phyloP scores from a whole-genome alignment of 2,888 invertebrate species.

The Lampropteryx suffumata region DNA sequence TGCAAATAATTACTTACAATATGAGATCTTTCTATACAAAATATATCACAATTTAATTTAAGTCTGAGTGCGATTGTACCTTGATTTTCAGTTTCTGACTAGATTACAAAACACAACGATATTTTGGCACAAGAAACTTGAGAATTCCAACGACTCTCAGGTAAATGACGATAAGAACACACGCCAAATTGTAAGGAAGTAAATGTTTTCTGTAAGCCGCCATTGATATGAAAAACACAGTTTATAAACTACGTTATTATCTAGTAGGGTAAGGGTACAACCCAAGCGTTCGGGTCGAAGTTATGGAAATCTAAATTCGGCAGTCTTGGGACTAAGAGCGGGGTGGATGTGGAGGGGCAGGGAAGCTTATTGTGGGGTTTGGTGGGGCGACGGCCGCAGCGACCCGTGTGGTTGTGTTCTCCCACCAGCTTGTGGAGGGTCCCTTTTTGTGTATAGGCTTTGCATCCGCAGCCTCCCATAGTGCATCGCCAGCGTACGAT shows the following conservation, averaged over 20 bases:
- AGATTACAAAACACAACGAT: slow-evolving; percentile 8
- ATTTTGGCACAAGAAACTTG: slow-evolving; percentile 21
- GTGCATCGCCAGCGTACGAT: slow-evolving; percentile 78
- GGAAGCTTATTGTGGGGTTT: slow-evolving; percentile 34
- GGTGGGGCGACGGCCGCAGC: slow-evolving; percentile 58
- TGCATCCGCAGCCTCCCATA: slow-evolving; percentile 78
- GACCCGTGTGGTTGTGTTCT: slow-evolving; percentile 73
- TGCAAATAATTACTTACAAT: slow-evolving; percentile 1
- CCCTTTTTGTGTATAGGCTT: slow-evolving; percentile 76
- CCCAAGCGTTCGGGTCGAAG: slow-evolving; percentile 73
- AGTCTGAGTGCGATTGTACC: slow-evolving; percentile 13
- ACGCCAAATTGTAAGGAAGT: neutral
- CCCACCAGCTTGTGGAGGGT: slow-evolving; percentile 73
- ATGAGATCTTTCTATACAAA: slow-evolving; percentile 21
- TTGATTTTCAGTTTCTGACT: slow-evolving; percentile 6
- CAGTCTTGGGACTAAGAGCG: slow-evolving; percentile 61
- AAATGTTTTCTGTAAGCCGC: neutral
- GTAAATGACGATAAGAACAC: no score
- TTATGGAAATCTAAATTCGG: slow-evolving; percentile 66
- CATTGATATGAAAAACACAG: slow-evolving; percentile 3
- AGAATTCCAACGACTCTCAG: slow-evolving; percentile 3
- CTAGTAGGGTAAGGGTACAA: slow-evolving; percentile 67
- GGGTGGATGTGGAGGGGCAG: slow-evolving; percentile 52
- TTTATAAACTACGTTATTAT: neutral
- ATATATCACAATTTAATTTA: slow-evolving; percentile 22